Conservation (phyloP, 37 sponge, comb jelly and placozoan genomes). For the Geodia barretti region DNA sequence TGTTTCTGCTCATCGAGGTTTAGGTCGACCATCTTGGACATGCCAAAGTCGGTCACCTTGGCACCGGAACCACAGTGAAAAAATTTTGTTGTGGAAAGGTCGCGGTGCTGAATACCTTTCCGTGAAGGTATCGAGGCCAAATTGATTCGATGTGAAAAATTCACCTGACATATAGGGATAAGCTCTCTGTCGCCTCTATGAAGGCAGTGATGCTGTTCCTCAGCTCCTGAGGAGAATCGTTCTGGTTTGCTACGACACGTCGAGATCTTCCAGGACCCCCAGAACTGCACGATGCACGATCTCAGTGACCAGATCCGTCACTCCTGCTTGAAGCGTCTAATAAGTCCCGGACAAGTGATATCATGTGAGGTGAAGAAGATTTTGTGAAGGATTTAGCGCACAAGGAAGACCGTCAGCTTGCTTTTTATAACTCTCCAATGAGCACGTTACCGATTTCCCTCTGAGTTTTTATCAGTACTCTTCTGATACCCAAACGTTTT, state of each 20-base stretch:
- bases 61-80: neutral
- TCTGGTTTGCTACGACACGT: neutral
- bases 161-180: neutral
- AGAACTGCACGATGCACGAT: neutral
- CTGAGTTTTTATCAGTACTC: neutral
- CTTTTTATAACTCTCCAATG: neutral
- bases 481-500: neutral
- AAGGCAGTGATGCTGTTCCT: neutral
- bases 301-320: neutral
- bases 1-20: neutral
- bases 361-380: neutral
- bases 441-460: neutral
- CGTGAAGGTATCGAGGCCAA: constrained; percentile 1
- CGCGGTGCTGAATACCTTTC: neutral
- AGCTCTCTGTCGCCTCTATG: neutral
- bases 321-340: neutral
- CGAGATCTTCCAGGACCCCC: neutral
- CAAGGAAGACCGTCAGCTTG: neutral
- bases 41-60: neutral
- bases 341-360: neutral
- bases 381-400: neutral
- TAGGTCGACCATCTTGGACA: neutral
- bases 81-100: neutral
- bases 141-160: neutral
- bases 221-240: neutral